These are phyloP conservation scores for Labia minor DNA, from an alignment of 2,888 invertebrate species.

Conservation along the genomic window DNA sequence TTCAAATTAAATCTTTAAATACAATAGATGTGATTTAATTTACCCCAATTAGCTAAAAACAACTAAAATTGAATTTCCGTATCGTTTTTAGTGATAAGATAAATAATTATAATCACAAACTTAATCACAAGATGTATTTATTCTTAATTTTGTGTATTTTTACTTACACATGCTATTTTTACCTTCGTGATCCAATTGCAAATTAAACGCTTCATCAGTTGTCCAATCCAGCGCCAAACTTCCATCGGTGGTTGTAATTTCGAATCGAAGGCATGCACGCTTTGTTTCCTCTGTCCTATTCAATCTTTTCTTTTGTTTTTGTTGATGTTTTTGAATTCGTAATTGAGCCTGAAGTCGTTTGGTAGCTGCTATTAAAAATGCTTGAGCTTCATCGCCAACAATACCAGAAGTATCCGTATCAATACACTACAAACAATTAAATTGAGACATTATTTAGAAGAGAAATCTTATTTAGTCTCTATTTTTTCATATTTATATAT, in stretches of 20 bases:
- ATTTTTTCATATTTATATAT: no score
- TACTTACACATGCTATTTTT: no score
- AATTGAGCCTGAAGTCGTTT: neutral
- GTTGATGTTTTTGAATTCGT: neutral
- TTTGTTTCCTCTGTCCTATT: neutral
- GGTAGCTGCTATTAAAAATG: neutral
- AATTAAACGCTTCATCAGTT: slow-evolving; percentile 57
- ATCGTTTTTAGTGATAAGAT: no score
- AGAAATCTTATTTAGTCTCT: no score
- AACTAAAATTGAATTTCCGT: no score
- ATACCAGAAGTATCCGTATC: neutral
- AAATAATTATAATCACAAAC: no score
- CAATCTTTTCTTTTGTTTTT: neutral
- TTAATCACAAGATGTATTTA: no score
- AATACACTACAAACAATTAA: neutral
- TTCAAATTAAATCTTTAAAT: no score
- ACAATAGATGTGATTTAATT: no score
- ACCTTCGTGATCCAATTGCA: slow-evolving; percentile 42
- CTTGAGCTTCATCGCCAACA: neutral
- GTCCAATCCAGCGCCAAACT: slow-evolving; percentile 46
- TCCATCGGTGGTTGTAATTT: slow-evolving; percentile 30
- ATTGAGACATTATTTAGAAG: no score
- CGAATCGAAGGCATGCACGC: neutral
- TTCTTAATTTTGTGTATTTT: no score
- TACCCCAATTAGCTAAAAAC: no score